Conservation (phyloP, 1,140 invertebrate genomes). For the Hyles euphorbiae region DNA sequence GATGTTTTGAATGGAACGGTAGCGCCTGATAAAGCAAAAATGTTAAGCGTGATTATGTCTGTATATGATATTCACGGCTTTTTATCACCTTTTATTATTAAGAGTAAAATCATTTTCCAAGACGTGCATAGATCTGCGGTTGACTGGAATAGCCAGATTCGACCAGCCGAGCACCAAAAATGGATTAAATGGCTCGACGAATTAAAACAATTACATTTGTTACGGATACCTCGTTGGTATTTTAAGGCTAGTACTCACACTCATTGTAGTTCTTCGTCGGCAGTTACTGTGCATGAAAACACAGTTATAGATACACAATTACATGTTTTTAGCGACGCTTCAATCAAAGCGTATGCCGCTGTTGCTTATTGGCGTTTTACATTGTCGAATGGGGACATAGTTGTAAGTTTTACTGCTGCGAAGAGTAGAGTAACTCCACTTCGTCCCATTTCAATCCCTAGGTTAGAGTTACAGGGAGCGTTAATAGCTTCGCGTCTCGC, state of each 20-base stretch:
- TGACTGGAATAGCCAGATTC: conserved; percentile 46
- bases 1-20: no score
- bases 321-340: conserved; percentile 32
- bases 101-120: conserved; percentile 55
- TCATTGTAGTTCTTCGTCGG: background rate
- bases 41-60: no score
- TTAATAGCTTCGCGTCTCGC: conserved; percentile 37
- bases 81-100: conserved; percentile 45
- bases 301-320: conserved; percentile 16
- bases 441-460: conserved; percentile 37
- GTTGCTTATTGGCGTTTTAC: conserved; percentile 27
- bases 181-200: conserved; percentile 22
- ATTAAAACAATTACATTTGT: background rate
- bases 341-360: conserved; percentile 17
- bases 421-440: conserved; percentile 40
- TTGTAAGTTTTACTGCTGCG: conserved; percentile 21
- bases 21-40: no score
- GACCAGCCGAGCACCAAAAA: conserved; percentile 8
- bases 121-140: conserved; percentile 41
- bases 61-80: no score
- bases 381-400: conserved; percentile 8
- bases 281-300: background rate
- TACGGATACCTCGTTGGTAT: background rate
- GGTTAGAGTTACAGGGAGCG: conserved; percentile 50
- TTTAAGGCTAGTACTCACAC: background rate